Evolutionary conservation across 2,113 vertebrate species (phyloP), one percentile per base, ranked within the genome.

Genomic region (Podarcis muralis): DNA sequence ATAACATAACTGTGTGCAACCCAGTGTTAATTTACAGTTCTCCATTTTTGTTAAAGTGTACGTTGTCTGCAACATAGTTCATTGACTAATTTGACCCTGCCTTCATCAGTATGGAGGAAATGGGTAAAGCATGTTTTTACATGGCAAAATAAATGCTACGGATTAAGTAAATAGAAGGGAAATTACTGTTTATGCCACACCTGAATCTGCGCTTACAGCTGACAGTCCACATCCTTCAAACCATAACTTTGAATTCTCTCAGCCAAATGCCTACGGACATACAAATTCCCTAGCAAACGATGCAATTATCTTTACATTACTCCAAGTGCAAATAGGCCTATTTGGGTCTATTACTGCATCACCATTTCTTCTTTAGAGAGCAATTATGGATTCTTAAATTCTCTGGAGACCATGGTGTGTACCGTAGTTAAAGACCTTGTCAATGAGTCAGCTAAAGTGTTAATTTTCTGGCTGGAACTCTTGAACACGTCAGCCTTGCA

Each of bases 401-500:
- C 96, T 93, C 91, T 93, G 75, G 94, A 90, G 93, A 93, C 87
- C 77, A 32, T 90, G 81, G 94, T 87, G 89, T 90, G 88, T 88
- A 93, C 93, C 94, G 94, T 57, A 90, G 87, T 93, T 96, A 95
- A 96, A 96, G 95, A 95, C 91, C 88, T 93, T 96, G 95, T 96
- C 95, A 95, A 48, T 83, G 95, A 95, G 88, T 94, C 91, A 90
- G 2, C 37, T 74, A 89, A 96, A 95, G 96, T 95, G 96, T 97
- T 97, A 97, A 97, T 89, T 91, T 95, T 95, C 94, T 96, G 97
- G 96, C 96, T 97, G 97, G 95, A 95, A 93, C 78, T 89, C 75
- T 95, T 92, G 88, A 93, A 95, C 94, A 91, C 90, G 92, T 84
- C 90, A 81, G 84, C 91, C 94, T 92, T 97, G 85, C 95, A 96